phyloP scores from a whole-genome alignment of 2,113 vertebrate genomes.

The Turnix velox region DNA sequence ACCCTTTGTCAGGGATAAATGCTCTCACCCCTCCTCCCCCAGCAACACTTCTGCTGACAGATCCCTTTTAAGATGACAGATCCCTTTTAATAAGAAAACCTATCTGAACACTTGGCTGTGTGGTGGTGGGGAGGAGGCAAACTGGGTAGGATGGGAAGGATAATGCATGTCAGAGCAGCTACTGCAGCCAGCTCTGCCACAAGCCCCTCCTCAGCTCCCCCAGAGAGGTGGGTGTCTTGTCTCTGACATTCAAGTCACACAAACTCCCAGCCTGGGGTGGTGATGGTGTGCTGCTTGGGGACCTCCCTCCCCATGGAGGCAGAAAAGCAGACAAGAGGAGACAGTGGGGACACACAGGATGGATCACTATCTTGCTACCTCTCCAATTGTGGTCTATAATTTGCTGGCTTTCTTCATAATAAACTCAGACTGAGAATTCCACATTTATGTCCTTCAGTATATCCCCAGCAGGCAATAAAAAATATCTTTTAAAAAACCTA shows the following conservation, averaged over 20 bases:
- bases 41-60: neutral
- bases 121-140: neutral
- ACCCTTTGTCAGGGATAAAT: neutral
- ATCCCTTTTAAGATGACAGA: neutral
- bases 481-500: neutral
- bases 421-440: neutral
- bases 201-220: neutral
- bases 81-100: too few relatives aligned
- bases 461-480: neutral
- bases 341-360: neutral
- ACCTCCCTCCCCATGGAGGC: neutral
- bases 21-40: accelerated
- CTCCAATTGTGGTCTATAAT: neutral
- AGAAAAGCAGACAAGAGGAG: neutral
- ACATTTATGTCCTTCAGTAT: neutral
- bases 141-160: accelerated
- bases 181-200: neutral
- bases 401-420: neutral
- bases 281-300: accelerated
- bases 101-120: too few relatives aligned
- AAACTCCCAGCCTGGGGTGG: accelerated
- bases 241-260: too few relatives aligned
- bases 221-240: neutral
- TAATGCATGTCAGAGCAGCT: neutral
- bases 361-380: neutral